Conservation (phyloP, 2,888 invertebrate genomes). For the Ichneumoninae sp. region DNA sequence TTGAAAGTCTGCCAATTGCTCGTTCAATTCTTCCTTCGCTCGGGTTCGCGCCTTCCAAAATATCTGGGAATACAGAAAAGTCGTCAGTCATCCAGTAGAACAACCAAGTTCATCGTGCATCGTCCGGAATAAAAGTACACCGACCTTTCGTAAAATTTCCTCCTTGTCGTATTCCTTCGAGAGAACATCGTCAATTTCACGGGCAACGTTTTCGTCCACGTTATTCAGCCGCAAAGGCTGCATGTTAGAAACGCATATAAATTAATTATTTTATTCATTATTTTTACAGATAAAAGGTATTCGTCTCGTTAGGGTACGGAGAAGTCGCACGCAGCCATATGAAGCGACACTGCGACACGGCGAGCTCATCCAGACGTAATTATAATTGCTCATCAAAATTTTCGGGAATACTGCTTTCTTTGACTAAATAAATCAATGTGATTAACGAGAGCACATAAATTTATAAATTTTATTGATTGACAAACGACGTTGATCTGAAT, state of each 20-base stretch:
- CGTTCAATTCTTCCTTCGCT: constrained; percentile 92
- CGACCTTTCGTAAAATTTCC: constrained; percentile 92
- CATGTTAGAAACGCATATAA: constrained; percentile 69
- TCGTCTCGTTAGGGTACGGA: not conserved
- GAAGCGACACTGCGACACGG: too few relatives aligned
- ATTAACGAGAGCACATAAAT: too few relatives aligned
- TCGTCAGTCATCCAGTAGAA: not conserved
- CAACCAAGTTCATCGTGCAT: not conserved
- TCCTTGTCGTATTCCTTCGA: constrained; percentile 94
- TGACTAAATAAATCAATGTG: too few relatives aligned
- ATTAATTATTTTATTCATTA: not conserved
- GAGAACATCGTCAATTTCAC: constrained; percentile 95
- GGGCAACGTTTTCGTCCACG: constrained; percentile 94
- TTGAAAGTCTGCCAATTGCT: constrained; percentile 93
- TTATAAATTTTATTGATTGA: too few relatives aligned
- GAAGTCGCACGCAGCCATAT: too few relatives aligned
- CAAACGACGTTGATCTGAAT: too few relatives aligned
- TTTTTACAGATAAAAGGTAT: constrained; percentile 18
- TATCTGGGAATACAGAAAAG: constrained; percentile 82
- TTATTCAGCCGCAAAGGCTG: constrained; percentile 92
- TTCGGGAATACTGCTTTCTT: too few relatives aligned
- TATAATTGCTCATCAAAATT: too few relatives aligned
- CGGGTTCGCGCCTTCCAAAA: constrained; percentile 95
- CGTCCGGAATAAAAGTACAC: constrained; percentile 23
- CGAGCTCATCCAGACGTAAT: too few relatives aligned